Percentiles rank a stretch among this genome's conserved stretches.
Conservation (phyloP, 2,888 invertebrate species). For the Calameuta idolon region DNA sequence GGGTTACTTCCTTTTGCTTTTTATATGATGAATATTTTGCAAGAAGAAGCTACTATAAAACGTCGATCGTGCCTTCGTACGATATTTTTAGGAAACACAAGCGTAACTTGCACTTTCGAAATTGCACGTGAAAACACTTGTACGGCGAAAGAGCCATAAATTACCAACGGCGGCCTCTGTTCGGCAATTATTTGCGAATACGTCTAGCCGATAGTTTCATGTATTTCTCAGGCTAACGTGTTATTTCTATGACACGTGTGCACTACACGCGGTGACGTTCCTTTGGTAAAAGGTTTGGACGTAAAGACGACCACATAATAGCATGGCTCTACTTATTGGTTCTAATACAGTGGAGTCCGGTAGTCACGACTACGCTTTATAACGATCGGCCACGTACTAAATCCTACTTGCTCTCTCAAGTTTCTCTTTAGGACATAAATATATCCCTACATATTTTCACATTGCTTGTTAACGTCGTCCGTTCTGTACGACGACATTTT, state of each 20-base stretch:
- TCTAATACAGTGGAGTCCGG: neutral
- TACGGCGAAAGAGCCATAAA: neutral
- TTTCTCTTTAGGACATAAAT: too few relatives aligned
- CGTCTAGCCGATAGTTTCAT: neutral
- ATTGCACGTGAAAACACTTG: neutral
- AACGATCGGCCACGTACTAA: too few relatives aligned
- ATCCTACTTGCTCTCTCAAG: too few relatives aligned
- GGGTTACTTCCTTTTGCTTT: slow-evolving; percentile 32
- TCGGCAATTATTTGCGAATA: neutral
- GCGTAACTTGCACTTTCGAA: neutral
- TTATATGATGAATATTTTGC: slow-evolving; percentile 44
- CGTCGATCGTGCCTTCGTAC: slow-evolving; percentile 58
- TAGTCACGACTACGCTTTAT: too few relatives aligned
- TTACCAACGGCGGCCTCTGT: neutral
- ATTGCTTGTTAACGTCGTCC: too few relatives aligned
- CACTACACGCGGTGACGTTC: neutral
- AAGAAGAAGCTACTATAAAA: slow-evolving; percentile 48
- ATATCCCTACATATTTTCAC: too few relatives aligned
- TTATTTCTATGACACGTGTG: neutral
- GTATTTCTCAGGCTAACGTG: neutral
- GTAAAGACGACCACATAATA: neutral
- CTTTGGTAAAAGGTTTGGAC: neutral
- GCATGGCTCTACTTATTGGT: neutral
- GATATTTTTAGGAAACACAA: slow-evolving; percentile 34
- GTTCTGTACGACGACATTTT: too few relatives aligned